A percentile compares a stretch with the other conserved stretches of the same genome.
Evolutionary conservation across 2,888 invertebrate genomes (phyloP).

Genomic region (Falcaria lacertinaria): DNA sequence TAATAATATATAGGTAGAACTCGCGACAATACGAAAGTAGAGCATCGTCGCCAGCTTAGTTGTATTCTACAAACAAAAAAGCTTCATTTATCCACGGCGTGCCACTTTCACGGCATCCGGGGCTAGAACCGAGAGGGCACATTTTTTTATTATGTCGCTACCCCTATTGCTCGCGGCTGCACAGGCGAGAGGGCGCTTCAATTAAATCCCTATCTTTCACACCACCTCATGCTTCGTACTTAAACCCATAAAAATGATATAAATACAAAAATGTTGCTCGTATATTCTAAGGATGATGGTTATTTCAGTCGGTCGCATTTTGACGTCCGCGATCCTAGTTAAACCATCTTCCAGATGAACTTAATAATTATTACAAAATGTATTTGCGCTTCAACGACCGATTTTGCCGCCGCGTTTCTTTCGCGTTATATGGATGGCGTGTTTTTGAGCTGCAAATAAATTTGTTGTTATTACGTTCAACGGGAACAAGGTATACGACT

Average conservation of each 20-base stretch:
- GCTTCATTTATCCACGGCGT: constrained; percentile 76
- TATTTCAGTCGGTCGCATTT: constrained; percentile 36
- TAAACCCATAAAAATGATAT: constrained; percentile 72
- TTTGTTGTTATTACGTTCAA: too few species aligned
- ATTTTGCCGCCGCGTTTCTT: too few species aligned
- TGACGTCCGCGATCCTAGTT: too few species aligned
- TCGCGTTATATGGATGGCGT: too few species aligned
- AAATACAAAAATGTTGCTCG: constrained; percentile 69
- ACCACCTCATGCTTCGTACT: constrained; percentile 69
- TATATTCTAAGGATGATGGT: constrained; percentile 42
- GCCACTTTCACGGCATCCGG: constrained; percentile 78
- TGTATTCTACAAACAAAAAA: constrained; percentile 75
- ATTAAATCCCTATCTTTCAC: constrained; percentile 74
- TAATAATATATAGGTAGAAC: constrained; percentile 73
- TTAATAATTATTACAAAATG: too few species aligned
- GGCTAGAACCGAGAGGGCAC: constrained; percentile 57
- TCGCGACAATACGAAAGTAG: constrained; percentile 71
- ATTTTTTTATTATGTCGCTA: constrained; percentile 72
- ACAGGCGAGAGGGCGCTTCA: constrained; percentile 65
- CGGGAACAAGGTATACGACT: too few species aligned
- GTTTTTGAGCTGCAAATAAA: too few species aligned
- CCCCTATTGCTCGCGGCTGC: constrained; percentile 47
- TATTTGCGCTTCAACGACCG: too few species aligned
- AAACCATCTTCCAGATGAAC: too few species aligned
- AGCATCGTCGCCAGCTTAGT: constrained; percentile 68